phyloP scores from a whole-genome alignment of 2,797 vertebrate species.

The Acropternis orthonyx region DNA sequence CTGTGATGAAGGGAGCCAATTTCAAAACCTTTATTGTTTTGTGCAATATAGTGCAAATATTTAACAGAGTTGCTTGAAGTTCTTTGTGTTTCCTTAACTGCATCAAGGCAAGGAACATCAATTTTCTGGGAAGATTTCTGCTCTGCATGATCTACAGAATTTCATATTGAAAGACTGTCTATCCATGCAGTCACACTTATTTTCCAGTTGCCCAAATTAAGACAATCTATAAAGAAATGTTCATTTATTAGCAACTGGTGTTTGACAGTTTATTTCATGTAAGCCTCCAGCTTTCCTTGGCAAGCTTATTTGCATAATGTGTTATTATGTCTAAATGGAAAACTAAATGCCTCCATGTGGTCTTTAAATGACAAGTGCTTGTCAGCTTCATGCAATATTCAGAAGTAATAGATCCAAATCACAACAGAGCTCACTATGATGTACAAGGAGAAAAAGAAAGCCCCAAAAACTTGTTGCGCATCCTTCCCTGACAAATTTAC shows the following conservation, averaged over 20 bases:
- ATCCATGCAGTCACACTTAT: conserved; percentile 38
- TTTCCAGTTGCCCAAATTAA: conserved; percentile 76
- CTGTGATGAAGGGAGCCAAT: fast-evolving
- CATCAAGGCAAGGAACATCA: neutral
- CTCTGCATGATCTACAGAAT: neutral
- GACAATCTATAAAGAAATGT: conserved; percentile 79
- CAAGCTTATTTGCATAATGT: conserved; percentile 85
- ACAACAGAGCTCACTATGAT: conserved; percentile 76
- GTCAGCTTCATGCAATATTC: conserved; percentile 84
- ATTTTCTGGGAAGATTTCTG: conserved; percentile 27
- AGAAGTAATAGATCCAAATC: conserved; percentile 83
- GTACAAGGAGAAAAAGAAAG: conserved; percentile 66
- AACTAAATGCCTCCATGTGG: conserved; percentile 85
- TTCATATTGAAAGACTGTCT: conserved; percentile 26
- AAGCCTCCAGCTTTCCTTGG: conserved; percentile 81
- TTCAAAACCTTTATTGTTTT: neutral
- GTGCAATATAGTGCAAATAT: neutral
- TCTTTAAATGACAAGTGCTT: conserved; percentile 85
- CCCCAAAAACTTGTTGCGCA: conserved; percentile 71
- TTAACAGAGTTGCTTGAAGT: neutral
- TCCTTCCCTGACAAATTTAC: conserved; percentile 79
- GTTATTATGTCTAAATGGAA: conserved; percentile 86
- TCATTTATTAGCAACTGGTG: conserved; percentile 84
- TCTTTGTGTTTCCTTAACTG: conserved; percentile 16
- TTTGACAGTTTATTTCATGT: conserved; percentile 82